Evolutionary conservation across 1,140 invertebrate species (phyloP).

Genomic region (Maconellicoccus hirsutus): DNA sequence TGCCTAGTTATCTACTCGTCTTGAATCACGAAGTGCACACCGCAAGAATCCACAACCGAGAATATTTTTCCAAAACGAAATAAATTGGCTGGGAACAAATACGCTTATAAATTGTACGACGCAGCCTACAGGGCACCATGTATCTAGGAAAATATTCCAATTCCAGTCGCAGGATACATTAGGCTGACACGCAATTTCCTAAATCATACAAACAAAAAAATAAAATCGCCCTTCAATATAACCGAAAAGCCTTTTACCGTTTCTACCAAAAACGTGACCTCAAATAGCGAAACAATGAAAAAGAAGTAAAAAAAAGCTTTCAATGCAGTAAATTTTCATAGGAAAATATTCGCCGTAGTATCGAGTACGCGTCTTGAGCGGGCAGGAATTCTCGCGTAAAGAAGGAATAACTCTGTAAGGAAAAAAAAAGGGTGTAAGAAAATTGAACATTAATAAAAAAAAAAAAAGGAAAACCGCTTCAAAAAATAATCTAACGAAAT

Average conservation of each 20-base stretch:
- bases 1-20: no score
- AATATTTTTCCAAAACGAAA: no score
- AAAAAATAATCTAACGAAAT: conserved; percentile 17
- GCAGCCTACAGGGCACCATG: no score
- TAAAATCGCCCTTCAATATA: background rate
- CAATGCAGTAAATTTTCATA: conserved; percentile 4
- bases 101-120: no score
- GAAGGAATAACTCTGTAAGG: no score
- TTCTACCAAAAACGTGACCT: background rate
- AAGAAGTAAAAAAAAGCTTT: conserved; percentile 3
- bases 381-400: no score
- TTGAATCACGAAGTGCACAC: no score
- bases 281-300: background rate
- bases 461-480: background rate
- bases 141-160: background rate
- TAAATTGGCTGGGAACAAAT: no score
- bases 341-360: background rate
- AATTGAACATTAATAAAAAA: conserved; percentile 19
- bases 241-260: background rate
- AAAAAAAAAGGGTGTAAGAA: conserved; percentile 7
- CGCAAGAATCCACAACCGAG: no score
- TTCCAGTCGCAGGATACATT: background rate
- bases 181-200: background rate
- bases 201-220: background rate
- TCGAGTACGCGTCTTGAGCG: background rate